Base-by-base conservation (phyloP, 2,113 vertebrate species). In the Eupsittula cactorum region DNA sequence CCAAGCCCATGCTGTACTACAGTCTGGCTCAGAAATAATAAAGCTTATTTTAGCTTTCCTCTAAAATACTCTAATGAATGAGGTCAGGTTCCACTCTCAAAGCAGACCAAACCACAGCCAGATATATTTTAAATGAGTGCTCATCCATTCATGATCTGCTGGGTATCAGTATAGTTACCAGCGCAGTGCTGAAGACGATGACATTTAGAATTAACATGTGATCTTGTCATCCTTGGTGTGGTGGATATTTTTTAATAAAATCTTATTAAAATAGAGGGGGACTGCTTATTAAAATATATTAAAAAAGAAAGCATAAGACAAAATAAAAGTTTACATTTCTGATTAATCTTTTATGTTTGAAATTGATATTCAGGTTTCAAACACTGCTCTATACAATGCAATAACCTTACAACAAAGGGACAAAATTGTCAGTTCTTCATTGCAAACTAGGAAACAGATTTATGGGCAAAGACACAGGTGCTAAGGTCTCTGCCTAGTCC, bases 131-230 rank as follows among this genome's bases (percentile, higher is more conserved):
- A 82, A 91, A 81, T 46, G 39, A 82, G 37, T 46, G 25, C 16
- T 93, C 33, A 68, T 44, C 42, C 50, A 73, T 84, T 86, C 16
- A 41, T 81, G 44, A 12, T 69, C 31, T 74, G 83, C 12, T 39
- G 33, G 27, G 24, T 63, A 42, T 69, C 23, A 13, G 2, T 41
- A 18, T 39, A 60, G 62, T 39, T 80, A 39, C 33, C 14, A 67
- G 5, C 5, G 41, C 2, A 59, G 21, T 68, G 6, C 16, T 41
- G 31, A 67, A 71, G 64, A 0, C 0, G 19, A 17, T 53, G n/a
- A 27, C n/a, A 47, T 64, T 82, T 52, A 59, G 31, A 68, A 41
- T 15, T 53, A 24, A 19, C 10, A 11, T 11, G 13, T 68, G 37
- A 53, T 25, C 47, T 93, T 86, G 86, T 47, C 10, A 31, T n/a